A percentile compares a stretch with the other conserved stretches of the same genome.
Evolutionary conservation across 2,113 vertebrate species (phyloP).

Genomic region (Syngnathus typhle): DNA sequence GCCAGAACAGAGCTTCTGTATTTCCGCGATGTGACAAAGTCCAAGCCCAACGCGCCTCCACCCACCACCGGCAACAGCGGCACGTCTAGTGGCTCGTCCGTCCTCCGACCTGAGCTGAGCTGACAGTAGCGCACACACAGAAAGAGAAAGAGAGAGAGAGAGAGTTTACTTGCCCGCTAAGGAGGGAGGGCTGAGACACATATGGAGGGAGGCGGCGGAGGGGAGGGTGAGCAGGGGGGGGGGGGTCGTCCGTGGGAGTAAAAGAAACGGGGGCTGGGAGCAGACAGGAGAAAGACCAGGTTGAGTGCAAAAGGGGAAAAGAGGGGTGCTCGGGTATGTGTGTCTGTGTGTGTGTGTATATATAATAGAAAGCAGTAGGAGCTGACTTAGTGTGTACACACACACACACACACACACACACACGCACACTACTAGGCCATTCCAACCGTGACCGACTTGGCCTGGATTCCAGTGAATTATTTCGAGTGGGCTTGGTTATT

Average conservation of each 20-base stretch:
- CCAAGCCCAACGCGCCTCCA: constrained; percentile 36
- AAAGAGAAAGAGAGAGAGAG: constrained; percentile 41
- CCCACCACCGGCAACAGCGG: constrained; percentile 44
- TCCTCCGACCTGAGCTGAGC: constrained; percentile 52
- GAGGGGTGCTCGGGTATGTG: constrained; percentile 20
- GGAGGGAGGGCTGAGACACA: constrained; percentile 35
- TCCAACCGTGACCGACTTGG: neutral
- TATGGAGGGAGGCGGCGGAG: constrained; percentile 37
- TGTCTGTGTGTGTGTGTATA: neutral
- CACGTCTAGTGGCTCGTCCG: constrained; percentile 58
- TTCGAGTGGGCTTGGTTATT: neutral
- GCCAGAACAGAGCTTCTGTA: constrained; percentile 27
- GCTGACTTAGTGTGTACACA: neutral
- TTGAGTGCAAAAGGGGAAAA: constrained; percentile 36
- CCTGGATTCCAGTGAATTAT: neutral
- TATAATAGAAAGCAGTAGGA: constrained; percentile 22
- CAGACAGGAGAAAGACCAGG: constrained; percentile 50
- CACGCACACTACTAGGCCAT: neutral
- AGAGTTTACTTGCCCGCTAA: constrained; percentile 54
- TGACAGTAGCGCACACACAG: constrained; percentile 61
- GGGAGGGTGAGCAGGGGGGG: constrained; percentile 41
- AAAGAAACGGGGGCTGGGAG: constrained; percentile 57
- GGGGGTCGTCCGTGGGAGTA: constrained; percentile 41
- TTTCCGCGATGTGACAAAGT: constrained; percentile 54
- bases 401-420: neutral